phyloP scores from a whole-genome alignment of 2,113 vertebrate genomes.

The Pygathrix nemaeus region DNA sequence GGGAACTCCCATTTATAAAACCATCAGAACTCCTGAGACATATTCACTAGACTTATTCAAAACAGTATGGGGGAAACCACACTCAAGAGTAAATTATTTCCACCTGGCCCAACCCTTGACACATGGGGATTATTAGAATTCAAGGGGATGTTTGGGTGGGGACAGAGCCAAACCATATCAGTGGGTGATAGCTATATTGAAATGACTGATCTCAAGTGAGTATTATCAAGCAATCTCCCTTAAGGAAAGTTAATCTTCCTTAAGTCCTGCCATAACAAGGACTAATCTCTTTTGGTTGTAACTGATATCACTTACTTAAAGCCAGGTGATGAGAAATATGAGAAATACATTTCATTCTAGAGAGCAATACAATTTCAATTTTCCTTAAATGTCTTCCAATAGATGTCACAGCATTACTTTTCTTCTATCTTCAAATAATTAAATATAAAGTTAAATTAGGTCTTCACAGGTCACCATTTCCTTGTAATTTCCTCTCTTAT shows the following conservation, averaged over 20 bases:
- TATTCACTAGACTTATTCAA: no score
- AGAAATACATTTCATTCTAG: neutral
- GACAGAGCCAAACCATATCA: neutral
- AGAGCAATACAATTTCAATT: neutral
- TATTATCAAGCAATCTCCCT: neutral
- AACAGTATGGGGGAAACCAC: no score
- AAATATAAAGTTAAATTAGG: neutral
- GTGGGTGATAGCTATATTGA: neutral
- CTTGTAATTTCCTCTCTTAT: neutral
- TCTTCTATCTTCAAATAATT: neutral
- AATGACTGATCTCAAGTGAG: neutral
- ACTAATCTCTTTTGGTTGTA: neutral
- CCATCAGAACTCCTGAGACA: no score
- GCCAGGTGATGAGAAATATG: neutral
- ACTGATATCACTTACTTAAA: neutral
- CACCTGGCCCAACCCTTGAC: no score
- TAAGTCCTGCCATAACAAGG: neutral
- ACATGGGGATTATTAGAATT: no score
- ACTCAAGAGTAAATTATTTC: no score
- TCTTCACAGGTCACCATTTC: neutral
- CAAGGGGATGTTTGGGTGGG: no score
- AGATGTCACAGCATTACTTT: neutral
- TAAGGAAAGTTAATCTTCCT: neutral
- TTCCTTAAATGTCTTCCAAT: neutral
- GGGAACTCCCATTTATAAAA: no score